Conservation (phyloP, 2,113 vertebrate genomes). For the Prionailurus bengalensis region DNA sequence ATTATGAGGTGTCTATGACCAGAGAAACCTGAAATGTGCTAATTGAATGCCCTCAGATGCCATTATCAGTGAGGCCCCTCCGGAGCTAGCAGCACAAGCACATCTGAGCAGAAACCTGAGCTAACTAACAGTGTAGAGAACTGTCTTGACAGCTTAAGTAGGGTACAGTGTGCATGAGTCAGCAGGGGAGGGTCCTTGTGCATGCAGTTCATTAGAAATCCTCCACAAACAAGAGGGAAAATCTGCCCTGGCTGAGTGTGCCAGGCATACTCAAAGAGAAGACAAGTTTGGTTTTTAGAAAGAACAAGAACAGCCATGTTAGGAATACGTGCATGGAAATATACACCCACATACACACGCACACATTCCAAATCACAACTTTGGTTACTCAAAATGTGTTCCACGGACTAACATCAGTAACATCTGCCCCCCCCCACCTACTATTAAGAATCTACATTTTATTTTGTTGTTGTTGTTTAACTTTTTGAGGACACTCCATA, state of each 20-base stretch:
- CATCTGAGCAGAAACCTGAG: constrained; percentile 64
- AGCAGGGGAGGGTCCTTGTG: neutral
- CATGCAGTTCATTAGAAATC: neutral
- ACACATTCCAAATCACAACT: neutral
- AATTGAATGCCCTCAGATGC: constrained; percentile 79
- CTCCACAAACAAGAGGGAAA: neutral
- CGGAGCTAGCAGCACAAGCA: constrained; percentile 31
- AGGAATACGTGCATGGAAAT: neutral
- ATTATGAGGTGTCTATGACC: constrained; percentile 79
- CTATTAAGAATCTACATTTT: neutral
- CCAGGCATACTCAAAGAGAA: neutral
- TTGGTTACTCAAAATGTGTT: neutral
- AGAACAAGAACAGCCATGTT: neutral
- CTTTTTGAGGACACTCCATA: neutral
- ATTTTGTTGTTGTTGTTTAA: neutral
- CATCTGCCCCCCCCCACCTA: too few relatives aligned
- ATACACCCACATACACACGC: too few relatives aligned
- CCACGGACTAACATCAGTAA: neutral
- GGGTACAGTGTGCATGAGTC: neutral
- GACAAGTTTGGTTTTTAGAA: neutral
- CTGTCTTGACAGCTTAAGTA: neutral
- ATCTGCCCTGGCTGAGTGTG: neutral
- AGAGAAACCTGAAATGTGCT: constrained; percentile 82
- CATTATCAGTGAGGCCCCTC: constrained; percentile 71
- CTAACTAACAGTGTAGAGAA: constrained; percentile 19